Evolutionary conservation across 2,113 vertebrate genomes (phyloP).

Genomic region (Gymnocephalus cernua): DNA sequence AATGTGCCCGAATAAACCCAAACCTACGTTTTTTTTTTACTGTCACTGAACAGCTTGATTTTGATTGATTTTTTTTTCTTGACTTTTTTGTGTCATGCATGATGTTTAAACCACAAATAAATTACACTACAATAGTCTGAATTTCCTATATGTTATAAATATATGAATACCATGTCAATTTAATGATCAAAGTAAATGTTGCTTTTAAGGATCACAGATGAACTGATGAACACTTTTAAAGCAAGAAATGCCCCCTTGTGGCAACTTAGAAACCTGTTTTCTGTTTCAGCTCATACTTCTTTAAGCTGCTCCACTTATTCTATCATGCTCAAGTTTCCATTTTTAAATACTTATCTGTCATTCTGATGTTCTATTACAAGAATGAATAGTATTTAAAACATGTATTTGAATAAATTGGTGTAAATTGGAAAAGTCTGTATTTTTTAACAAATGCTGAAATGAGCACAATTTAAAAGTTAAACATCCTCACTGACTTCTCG

Average conservation of each 20-base stretch:
- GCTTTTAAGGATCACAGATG: background rate
- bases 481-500: background rate
- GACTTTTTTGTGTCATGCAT: background rate
- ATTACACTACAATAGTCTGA: background rate
- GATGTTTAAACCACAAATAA: slow-evolving; percentile 3
- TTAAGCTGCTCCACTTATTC: background rate
- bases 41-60: background rate
- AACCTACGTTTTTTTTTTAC: background rate
- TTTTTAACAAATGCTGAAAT: background rate
- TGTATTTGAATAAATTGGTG: background rate
- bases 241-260: slow-evolving; percentile 49
- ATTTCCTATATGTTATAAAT: background rate
- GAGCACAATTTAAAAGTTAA: background rate
- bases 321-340: background rate
- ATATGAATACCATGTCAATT: background rate
- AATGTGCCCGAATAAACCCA: background rate
- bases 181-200: background rate
- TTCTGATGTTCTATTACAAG: background rate
- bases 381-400: background rate
- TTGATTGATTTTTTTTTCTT: too few species aligned
- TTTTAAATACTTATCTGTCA: background rate
- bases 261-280: slow-evolving; percentile 3
- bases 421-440: background rate
- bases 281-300: background rate
- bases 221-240: background rate